phyloP scores from a whole-genome alignment of 2,113 vertebrate genomes.

The Equus przewalskii region DNA sequence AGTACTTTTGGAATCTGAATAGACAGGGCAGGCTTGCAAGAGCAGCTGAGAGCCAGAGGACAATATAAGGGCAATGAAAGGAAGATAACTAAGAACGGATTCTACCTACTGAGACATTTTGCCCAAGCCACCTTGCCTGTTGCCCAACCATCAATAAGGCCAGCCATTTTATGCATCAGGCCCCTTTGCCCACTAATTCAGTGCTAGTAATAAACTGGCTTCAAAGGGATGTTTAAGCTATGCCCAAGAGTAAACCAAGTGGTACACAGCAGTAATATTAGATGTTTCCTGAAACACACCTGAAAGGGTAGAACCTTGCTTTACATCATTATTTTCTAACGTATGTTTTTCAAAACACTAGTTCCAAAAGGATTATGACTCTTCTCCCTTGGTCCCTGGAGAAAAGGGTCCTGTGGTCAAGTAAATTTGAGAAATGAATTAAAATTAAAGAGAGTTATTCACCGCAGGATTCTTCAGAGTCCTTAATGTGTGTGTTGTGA shows the following conservation, averaged over 20 bases:
- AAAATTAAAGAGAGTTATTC: conserved; percentile 47
- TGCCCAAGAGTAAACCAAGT: conserved; percentile 45
- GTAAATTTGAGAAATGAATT: conserved; percentile 46
- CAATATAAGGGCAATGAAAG: neutral
- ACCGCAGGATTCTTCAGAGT: conserved; percentile 1
- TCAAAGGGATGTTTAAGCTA: conserved; percentile 26
- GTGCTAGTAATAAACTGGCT: neutral
- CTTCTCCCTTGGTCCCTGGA: neutral
- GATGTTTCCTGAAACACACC: conserved; percentile 45
- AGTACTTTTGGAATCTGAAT: neutral
- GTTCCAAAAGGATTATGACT: neutral
- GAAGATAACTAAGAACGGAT: neutral
- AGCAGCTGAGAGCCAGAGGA: neutral
- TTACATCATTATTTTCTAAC: conserved; percentile 48
- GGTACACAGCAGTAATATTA: neutral
- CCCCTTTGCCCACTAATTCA: neutral
- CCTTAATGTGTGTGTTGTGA: neutral
- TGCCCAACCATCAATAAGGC: neutral
- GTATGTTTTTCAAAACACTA: conserved; percentile 52
- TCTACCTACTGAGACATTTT: neutral
- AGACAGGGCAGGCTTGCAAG: neutral
- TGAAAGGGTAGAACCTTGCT: neutral
- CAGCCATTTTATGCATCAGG: neutral
- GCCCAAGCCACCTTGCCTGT: neutral
- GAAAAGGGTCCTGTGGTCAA: neutral